Evolutionary conservation across 2,888 invertebrate species (phyloP).

Genomic region (Imbricaverruca yamaguchii): DNA sequence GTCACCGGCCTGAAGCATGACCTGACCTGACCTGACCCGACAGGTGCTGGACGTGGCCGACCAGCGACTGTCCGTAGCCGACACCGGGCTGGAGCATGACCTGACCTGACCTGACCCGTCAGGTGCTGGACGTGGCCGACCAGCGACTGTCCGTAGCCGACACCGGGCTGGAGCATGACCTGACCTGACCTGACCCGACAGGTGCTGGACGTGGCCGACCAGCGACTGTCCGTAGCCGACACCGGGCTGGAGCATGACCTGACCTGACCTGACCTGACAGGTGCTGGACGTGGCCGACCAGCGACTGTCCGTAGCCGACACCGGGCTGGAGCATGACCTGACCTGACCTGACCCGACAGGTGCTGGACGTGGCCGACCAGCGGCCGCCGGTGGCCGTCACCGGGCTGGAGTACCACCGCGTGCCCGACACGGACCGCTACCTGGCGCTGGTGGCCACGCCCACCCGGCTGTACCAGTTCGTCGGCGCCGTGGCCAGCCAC

Average conservation of each 20-base stretch:
- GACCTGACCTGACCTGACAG: background rate
- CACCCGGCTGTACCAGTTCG: constrained; percentile 77
- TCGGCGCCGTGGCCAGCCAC: constrained; percentile 58
- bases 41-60: background rate
- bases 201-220: no score
- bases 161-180: constrained; percentile 80
- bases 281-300: background rate
- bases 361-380: constrained; percentile 56
- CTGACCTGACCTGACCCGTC: background rate
- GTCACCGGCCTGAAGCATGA: background rate
- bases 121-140: constrained; percentile 22
- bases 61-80: no score
- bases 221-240: no score
- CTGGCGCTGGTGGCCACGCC: constrained; percentile 77
- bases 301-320: no score
- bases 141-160: constrained; percentile 51
- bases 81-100: background rate
- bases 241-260: background rate
- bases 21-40: background rate
- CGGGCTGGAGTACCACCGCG: constrained; percentile 73
- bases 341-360: background rate
- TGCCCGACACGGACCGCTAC: constrained; percentile 63
- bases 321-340: background rate
- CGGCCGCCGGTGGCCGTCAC: constrained; percentile 55
- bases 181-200: no score